Evolutionary conservation across 30 jellyfish, hydroid and myxozoan species (phyloP), one percentile per base, ranked within the genome.

Genomic region (Aurelia aurita complex sp. Pacific): DNA sequence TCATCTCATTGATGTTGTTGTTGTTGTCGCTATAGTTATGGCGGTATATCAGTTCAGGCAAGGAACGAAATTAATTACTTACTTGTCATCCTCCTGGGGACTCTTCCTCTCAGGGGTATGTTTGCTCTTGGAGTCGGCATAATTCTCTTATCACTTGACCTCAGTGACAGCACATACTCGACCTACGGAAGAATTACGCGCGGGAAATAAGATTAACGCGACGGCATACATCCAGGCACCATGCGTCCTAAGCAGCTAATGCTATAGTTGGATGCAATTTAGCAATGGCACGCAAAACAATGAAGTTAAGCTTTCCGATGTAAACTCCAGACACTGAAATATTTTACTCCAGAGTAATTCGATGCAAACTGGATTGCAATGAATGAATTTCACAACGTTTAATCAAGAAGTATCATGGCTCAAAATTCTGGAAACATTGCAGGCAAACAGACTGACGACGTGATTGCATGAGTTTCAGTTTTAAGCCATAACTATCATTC

Each of bases 121-220:
- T 89, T 89, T 34, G 97, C 97, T 81, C 93, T 75, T 16, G 97
- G 97, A 12, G 82, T 46, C 64, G 91, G 88, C 97, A 89, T 89
- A 12, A 82, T 70, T 70, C 73, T 57, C 79, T 81, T 91, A 62
- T 89, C 89, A 64, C 97, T 89, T 46, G 94, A 78, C 32, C 77
- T 77, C 72, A 89, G 73, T 54, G 97, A 81, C 55, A 89, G 84
- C 12, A 66, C 86, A 52, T 89, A 89, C 85, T 82, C 86, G 46
- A 89, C 97, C 97, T 89, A 46, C 69, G 74, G 88, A 82, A 51
- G 82, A 67, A 84, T 73, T 42, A 73, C 2, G 61, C 32, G 54
- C 7, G 35, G 63, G 70, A 65, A 38, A 79, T 40, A 36, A 46
- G 81, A 79, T 46, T 64, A 79, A 9, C 50, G 62, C 64, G 69